Evolutionary conservation across 2,113 vertebrate species (phyloP).

Genomic region (Arenaria interpres): DNA sequence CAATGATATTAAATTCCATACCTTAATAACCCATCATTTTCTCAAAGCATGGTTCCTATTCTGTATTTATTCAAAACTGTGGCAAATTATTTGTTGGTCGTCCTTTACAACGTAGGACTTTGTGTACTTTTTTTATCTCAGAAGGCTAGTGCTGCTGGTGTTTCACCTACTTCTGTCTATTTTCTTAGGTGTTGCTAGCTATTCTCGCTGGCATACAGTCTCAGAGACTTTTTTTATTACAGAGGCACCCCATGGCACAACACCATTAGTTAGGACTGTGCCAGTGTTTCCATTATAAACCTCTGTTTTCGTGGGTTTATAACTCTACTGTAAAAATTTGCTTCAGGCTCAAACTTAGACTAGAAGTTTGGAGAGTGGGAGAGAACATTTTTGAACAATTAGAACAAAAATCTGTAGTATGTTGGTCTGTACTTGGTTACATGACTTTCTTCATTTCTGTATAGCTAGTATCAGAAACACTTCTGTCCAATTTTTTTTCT

Average conservation of each 20-base stretch:
- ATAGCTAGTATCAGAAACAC: slow-evolving; percentile 5
- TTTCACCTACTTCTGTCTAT: not conserved
- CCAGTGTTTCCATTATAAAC: slow-evolving; percentile 72
- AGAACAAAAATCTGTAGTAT: slow-evolving; percentile 29
- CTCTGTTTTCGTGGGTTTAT: slow-evolving; percentile 69
- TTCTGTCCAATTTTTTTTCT: not conserved
- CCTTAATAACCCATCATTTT: slow-evolving; percentile 92
- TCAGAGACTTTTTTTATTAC: slow-evolving; percentile 27
- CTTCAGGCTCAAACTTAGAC: slow-evolving; percentile 59
- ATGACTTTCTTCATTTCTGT: not conserved
- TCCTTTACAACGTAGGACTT: not conserved
- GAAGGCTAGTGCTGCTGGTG: not conserved
- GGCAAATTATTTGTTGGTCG: slow-evolving; percentile 28
- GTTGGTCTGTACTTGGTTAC: slow-evolving; percentile 49
- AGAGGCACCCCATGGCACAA: slow-evolving; percentile 26
- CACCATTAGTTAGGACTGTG: slow-evolving; percentile 42
- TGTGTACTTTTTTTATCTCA: not conserved
- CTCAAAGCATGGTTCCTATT: slow-evolving; percentile 82
- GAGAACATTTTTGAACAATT: slow-evolving; percentile 61
- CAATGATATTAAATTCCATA: slow-evolving; percentile 89
- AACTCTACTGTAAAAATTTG: slow-evolving; percentile 71
- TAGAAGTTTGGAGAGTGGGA: slow-evolving; percentile 52
- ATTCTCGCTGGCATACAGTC: slow-evolving; percentile 1
- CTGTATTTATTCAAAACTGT: slow-evolving; percentile 55
- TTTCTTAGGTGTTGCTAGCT: slow-evolving; percentile 23